Conservation (phyloP, 2,113 vertebrate species). For the Amphilophus citrinellus region DNA sequence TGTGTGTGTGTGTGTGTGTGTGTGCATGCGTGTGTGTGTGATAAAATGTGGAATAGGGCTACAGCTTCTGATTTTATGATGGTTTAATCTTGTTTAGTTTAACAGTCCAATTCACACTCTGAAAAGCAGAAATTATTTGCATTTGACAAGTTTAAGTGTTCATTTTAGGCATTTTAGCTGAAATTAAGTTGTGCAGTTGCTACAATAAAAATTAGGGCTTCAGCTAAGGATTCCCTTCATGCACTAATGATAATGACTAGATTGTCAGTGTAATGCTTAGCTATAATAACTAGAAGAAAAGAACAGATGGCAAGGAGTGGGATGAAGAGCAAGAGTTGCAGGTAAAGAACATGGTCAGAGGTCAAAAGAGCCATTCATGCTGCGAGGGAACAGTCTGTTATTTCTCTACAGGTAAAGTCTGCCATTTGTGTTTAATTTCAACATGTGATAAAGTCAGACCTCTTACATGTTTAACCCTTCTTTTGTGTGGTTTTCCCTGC, state of each 20-base stretch:
- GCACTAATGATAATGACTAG: no score
- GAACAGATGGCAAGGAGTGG: not conserved
- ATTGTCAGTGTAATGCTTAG: no score
- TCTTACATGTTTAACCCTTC: not conserved
- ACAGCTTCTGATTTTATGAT: not conserved
- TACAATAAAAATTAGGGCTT: not conserved
- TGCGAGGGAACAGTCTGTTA: conserved; percentile 52
- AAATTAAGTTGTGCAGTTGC: not conserved
- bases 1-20: no score
- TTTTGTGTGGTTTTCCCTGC: conserved; percentile 30
- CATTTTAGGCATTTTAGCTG: not conserved
- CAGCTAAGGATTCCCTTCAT: no score
- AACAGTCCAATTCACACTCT: not conserved
- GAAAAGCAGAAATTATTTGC: not conserved
- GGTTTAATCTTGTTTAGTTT: not conserved
- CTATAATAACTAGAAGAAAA: not conserved
- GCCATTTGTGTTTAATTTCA: conserved; percentile 20
- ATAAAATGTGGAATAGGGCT: not conserved
- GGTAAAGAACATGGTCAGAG: conserved; percentile 25
- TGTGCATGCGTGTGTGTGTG: no score
- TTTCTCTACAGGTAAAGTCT: conserved; percentile 63
- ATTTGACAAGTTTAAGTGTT: not conserved
- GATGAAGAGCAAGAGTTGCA: not conserved
- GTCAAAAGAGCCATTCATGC: conserved; percentile 17
- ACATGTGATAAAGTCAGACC: conserved; percentile 29